Evolutionary conservation across 2,113 vertebrate species (phyloP).

Genomic region (Hymenochirus boettgeri): DNA sequence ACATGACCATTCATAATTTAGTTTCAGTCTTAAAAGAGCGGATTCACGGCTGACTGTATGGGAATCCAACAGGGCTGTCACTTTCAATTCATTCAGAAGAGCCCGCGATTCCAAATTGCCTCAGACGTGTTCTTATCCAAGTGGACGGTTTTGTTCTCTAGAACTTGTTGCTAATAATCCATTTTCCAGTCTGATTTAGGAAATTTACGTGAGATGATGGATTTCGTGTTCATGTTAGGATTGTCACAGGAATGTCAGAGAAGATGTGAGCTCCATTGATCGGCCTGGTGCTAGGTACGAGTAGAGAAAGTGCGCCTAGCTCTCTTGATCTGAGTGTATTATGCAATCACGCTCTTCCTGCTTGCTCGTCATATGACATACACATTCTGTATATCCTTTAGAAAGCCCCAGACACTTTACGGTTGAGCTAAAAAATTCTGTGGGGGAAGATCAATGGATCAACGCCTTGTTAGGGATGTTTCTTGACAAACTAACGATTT

Average conservation of each 20-base stretch:
- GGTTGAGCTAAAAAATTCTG: no score
- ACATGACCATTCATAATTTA: constrained; percentile 39
- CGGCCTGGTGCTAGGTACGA: background rate
- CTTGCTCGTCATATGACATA: no score
- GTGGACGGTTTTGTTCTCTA: constrained; percentile 12
- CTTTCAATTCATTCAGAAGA: constrained; percentile 16
- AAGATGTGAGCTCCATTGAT: background rate
- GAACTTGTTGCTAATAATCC: constrained; percentile 12
- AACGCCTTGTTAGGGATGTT: no score
- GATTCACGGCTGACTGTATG: constrained; percentile 20
- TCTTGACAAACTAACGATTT: no score
- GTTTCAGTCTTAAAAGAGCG: constrained; percentile 18
- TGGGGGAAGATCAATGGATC: no score
- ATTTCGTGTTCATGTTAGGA: background rate
- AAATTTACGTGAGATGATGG: background rate
- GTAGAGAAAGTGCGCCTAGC: no score
- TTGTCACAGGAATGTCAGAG: background rate
- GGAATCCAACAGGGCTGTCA: constrained; percentile 28
- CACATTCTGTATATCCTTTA: no score
- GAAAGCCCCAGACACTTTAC: no score
- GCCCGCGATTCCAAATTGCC: constrained; percentile 10
- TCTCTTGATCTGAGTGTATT: no score
- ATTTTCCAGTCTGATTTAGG: constrained; percentile 1
- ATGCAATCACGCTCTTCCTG: no score
- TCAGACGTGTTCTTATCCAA: constrained; percentile 9